Percentiles rank a stretch among this genome's conserved stretches.
These are phyloP conservation scores for Raja brachyura DNA, from an alignment of 2,113 vertebrate species.

Conservation along the genomic window DNA sequence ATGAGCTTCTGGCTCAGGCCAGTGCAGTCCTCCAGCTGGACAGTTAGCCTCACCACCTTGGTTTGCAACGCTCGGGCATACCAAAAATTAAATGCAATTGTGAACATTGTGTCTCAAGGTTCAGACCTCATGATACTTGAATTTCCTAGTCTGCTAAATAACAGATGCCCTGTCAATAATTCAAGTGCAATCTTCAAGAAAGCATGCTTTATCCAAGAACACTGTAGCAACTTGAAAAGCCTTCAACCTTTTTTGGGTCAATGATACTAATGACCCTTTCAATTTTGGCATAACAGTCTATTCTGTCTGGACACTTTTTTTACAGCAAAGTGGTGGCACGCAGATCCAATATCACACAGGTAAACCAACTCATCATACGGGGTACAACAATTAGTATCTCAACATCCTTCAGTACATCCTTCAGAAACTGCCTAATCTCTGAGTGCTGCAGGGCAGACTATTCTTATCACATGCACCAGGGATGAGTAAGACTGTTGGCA, in stretches of 20 bases:
- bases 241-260: not conserved
- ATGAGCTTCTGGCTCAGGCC: not conserved
- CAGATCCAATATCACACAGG: too few species aligned
- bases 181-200: not conserved
- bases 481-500: too few species aligned
- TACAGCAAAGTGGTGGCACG: too few species aligned
- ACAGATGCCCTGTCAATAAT: not conserved
- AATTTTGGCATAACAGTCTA: not conserved
- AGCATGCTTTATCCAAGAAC: not conserved
- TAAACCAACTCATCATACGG: too few species aligned
- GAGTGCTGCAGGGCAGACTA: too few species aligned
- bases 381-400: too few species aligned
- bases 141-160: not conserved
- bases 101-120: not conserved
- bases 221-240: not conserved
- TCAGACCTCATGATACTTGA: not conserved
- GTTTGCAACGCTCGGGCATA: not conserved
- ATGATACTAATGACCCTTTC: not conserved
- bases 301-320: too few species aligned
- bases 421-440: too few species aligned
- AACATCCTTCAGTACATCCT: too few species aligned
- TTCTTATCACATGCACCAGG: too few species aligned
- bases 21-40: not conserved
- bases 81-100: not conserved
- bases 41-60: too few species aligned